Conservation (phyloP, 2,113 vertebrate species). For the Numida meleagris region DNA sequence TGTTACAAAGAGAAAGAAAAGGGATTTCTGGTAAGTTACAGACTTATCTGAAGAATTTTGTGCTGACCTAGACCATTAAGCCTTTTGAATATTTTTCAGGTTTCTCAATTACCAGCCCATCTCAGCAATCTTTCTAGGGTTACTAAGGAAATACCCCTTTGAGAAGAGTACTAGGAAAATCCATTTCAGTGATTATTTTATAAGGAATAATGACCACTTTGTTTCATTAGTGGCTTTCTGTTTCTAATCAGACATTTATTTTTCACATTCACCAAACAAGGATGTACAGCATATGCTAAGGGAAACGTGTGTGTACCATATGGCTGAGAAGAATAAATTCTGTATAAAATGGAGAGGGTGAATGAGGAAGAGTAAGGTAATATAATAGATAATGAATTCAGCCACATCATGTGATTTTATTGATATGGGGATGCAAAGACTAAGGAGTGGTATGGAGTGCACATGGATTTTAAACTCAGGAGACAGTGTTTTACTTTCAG, state of each 20-base stretch:
- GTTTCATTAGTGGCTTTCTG: conserved; percentile 46
- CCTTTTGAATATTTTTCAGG: not conserved
- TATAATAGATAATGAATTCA: conserved; percentile 18
- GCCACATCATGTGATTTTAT: conserved; percentile 6
- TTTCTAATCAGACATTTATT: conserved; percentile 49
- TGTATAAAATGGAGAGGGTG: not conserved
- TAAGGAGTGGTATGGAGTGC: not conserved
- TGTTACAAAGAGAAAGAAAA: not conserved
- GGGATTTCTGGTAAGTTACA: not conserved
- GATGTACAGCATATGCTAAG: conserved; percentile 15
- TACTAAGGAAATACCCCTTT: not conserved
- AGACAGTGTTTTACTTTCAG: not conserved
- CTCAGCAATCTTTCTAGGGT: not conserved
- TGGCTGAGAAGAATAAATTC: not conserved
- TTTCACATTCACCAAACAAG: conserved; percentile 14
- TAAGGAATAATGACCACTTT: conserved; percentile 42
- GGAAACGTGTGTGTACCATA: conserved; percentile 17
- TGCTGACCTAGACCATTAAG: not conserved
- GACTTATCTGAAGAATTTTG: not conserved
- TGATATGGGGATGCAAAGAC: not conserved
- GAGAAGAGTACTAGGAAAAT: not conserved
- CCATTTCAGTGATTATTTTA: conserved; percentile 28
- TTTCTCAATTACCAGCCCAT: not conserved
- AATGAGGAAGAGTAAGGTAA: conserved; percentile 46
- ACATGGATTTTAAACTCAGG: not conserved